Conservation (phyloP, 2,888 invertebrate genomes). For the Oscheius sp. region DNA sequence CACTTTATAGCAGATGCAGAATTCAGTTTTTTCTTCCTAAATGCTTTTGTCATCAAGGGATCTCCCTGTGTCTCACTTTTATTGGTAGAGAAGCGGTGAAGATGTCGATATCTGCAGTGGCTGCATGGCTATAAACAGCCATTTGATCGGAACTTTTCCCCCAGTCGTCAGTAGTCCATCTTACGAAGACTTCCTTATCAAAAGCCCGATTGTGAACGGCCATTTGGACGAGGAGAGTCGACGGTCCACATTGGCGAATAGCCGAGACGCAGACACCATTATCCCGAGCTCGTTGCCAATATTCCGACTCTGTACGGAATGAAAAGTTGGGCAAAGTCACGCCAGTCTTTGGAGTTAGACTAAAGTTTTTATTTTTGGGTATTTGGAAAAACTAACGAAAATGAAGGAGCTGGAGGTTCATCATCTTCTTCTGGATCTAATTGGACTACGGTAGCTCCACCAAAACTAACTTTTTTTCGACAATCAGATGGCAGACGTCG, state of each 20-base stretch:
- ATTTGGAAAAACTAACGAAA: background rate
- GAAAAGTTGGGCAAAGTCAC: slow-evolving; percentile 11
- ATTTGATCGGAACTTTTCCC: background rate
- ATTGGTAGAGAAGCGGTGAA: slow-evolving; percentile 16
- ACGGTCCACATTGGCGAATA: background rate
- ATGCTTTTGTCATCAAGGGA: background rate
- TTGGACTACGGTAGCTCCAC: slow-evolving; percentile 4
- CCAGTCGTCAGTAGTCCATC: slow-evolving; percentile 9
- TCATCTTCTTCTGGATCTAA: background rate
- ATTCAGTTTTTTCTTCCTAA: slow-evolving; percentile 1
- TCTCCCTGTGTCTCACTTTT: background rate
- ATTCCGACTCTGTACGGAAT: slow-evolving; percentile 21
- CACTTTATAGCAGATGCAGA: slow-evolving; percentile 2
- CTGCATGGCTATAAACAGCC: slow-evolving; percentile 13
- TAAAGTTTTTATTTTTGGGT: background rate
- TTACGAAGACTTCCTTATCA: slow-evolving; percentile 12
- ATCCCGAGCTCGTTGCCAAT: slow-evolving; percentile 1
- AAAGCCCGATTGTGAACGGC: slow-evolving; percentile 15
- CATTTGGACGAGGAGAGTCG: background rate
- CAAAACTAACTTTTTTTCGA: slow-evolving; percentile 17
- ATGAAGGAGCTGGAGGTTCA: background rate
- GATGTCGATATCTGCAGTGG: slow-evolving; percentile 12
- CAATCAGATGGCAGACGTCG: slow-evolving; percentile 9
- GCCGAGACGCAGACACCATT: slow-evolving; percentile 13
- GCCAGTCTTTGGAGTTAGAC: background rate